A percentile compares a stretch with the other conserved stretches of the same genome.
These are phyloP conservation scores for Elmis aenea DNA, from an alignment of 2,888 invertebrate species.

Conservation along the genomic window DNA sequence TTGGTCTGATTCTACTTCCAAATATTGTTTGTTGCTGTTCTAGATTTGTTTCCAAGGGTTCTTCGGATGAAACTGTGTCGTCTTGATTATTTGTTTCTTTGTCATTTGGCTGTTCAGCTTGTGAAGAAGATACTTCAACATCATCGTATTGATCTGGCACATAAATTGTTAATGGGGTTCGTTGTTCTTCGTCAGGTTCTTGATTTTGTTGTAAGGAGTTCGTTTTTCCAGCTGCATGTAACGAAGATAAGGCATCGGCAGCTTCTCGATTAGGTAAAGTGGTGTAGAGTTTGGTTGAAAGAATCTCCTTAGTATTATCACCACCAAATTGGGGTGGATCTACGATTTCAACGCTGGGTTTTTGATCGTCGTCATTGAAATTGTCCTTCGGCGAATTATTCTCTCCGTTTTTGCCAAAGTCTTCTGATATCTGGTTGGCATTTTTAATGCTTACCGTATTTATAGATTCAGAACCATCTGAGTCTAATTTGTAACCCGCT, in stretches of 20 bases:
- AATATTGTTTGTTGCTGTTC: conserved; percentile 20
- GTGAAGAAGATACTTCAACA: conserved; percentile 2
- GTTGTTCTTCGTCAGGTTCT: conserved; percentile 41
- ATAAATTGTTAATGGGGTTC: conserved; percentile 53
- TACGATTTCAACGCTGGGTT: too few relatives aligned
- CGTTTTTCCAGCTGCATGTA: conserved; percentile 54
- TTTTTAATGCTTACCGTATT: too few relatives aligned
- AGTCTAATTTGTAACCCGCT: too few relatives aligned
- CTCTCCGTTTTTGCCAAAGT: conserved; percentile 8
- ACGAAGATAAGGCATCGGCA: conserved; percentile 56
- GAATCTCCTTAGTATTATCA: not conserved
- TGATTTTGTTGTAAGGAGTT: conserved; percentile 42
- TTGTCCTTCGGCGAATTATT: conserved; percentile 2
- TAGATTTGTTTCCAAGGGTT: conserved; percentile 13
- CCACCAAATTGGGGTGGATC: not conserved
- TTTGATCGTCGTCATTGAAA: too few relatives aligned
- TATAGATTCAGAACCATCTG: too few relatives aligned
- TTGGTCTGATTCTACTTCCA: conserved; percentile 32
- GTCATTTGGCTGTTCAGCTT: conserved; percentile 24
- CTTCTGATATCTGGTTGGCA: conserved; percentile 12
- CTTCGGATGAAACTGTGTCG: too few relatives aligned
- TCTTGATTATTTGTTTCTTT: conserved; percentile 24
- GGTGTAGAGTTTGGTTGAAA: conserved; percentile 46
- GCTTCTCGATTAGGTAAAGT: conserved; percentile 59
- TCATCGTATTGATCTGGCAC: conserved; percentile 40